Conservation (phyloP, 1,140 invertebrate genomes). For the Dufourea novaeangliae region DNA sequence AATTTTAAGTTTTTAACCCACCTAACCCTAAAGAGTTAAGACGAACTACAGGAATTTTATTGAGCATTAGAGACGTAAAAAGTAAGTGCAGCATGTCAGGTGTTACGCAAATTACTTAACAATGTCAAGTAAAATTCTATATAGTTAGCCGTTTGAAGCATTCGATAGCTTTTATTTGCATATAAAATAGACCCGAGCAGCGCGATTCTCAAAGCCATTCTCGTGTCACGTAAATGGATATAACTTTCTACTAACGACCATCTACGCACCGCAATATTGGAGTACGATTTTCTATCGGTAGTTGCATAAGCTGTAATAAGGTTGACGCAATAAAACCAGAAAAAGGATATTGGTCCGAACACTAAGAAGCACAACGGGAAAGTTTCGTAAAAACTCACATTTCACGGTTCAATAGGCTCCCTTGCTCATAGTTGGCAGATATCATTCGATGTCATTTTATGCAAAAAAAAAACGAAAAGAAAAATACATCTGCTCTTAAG, state of each 20-base stretch:
- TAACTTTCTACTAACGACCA: slow-evolving; percentile 45
- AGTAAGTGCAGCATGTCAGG: background rate
- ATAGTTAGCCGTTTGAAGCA: background rate
- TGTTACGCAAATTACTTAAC: background rate
- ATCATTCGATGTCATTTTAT: slow-evolving; percentile 24
- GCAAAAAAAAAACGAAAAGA: background rate
- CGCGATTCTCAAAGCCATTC: slow-evolving; percentile 21
- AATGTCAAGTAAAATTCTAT: background rate
- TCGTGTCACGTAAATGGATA: slow-evolving; percentile 40
- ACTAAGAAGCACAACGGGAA: slow-evolving; percentile 47
- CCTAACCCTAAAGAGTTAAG: too few relatives aligned
- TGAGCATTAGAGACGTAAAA: background rate
- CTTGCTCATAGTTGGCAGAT: slow-evolving; percentile 30
- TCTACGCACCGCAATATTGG: slow-evolving; percentile 28
- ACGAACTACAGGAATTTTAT: too few relatives aligned
- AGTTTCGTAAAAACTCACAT: slow-evolving; percentile 55
- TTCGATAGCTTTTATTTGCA: background rate
- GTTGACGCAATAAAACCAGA: slow-evolving; percentile 56
- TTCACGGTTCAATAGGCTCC: slow-evolving; percentile 60
- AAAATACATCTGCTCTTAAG: background rate
- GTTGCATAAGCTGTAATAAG: slow-evolving; percentile 65
- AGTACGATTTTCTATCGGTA: slow-evolving; percentile 43
- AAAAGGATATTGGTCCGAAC: slow-evolving; percentile 52
- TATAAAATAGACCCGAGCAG: background rate
- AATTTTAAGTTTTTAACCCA: too few relatives aligned